Conservation (phyloP, 2,113 vertebrate genomes). For the Sinocyclocheilus maitianheensis region DNA sequence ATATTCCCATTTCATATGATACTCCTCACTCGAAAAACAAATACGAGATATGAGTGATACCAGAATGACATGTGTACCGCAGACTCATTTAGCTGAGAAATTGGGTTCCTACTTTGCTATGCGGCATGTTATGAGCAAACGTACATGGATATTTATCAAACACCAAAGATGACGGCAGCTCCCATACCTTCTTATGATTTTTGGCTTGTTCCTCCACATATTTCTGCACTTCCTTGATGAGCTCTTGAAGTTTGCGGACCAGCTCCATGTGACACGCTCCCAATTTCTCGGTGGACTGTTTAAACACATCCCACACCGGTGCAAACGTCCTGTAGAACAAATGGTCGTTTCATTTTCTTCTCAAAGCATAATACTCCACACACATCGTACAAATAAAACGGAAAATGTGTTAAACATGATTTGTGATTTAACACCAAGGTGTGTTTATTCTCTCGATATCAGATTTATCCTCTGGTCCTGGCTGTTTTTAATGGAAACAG, state of each 20-base stretch:
- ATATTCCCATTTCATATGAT: too few species aligned
- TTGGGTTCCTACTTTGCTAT: neutral
- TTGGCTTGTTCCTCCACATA: conserved; percentile 97
- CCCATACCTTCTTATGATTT: conserved; percentile 87
- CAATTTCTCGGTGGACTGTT: conserved; percentile 94
- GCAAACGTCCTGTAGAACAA: conserved; percentile 87
- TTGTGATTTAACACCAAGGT: conserved; percentile 31
- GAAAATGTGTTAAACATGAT: conserved; percentile 24
- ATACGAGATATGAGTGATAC: too few species aligned
- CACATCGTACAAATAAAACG: neutral
- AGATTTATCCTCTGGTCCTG: conserved; percentile 24
- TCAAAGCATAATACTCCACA: conserved; percentile 11
- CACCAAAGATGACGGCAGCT: conserved; percentile 13
- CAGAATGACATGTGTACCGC: neutral
- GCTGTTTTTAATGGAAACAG: conserved; percentile 28
- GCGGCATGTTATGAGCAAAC: neutral
- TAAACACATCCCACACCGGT: conserved; percentile 96
- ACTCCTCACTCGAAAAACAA: too few species aligned
- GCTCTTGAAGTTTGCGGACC: conserved; percentile 90
- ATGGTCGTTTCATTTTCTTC: conserved; percentile 1
- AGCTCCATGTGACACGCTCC: conserved; percentile 94
- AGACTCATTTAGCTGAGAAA: conserved; percentile 2
- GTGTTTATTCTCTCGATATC: conserved; percentile 28
- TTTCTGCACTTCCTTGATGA: conserved; percentile 97
- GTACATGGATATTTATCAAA: conserved; percentile 25